Percentiles rank a stretch among this genome's conserved stretches.
phyloP scores from a whole-genome alignment of 2,797 vertebrate species.

The Melanogrammus aeglefinus region DNA sequence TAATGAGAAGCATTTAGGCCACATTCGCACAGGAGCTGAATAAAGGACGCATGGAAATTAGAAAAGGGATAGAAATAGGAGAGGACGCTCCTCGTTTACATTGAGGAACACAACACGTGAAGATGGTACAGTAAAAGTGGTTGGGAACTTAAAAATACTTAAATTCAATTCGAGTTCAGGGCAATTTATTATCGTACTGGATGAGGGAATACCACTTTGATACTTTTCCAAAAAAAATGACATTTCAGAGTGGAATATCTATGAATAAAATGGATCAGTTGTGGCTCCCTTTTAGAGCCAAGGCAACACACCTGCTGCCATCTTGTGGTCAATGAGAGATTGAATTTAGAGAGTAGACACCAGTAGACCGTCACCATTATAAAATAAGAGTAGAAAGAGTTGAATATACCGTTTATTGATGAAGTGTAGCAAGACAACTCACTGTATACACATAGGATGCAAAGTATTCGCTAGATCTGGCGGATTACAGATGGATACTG shows the following conservation, averaged over 20 bases:
- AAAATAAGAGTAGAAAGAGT: neutral
- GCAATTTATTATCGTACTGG: neutral
- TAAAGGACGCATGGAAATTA: neutral
- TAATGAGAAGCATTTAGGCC: conserved; percentile 37
- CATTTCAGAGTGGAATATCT: neutral
- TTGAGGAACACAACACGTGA: neutral
- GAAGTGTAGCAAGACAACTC: neutral
- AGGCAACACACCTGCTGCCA: conserved; percentile 49
- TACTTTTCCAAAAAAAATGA: neutral
- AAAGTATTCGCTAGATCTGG: conserved; percentile 73
- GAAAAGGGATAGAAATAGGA: neutral
- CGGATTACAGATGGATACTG: conserved; percentile 97
- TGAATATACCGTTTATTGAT: neutral
- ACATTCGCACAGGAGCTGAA: neutral
- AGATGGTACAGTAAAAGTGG: neutral
- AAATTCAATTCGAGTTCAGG: neutral
- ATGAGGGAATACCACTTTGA: conserved; percentile 2
- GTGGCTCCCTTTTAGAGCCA: neutral
- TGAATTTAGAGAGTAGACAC: neutral
- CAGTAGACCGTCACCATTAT: neutral
- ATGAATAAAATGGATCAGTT: neutral
- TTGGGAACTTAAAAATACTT: neutral
- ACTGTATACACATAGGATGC: conserved; percentile 8
- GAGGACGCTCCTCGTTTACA: neutral
- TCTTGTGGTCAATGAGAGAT: conserved; percentile 48